Evolutionary conservation across 2,888 invertebrate genomes (phyloP), one percentile per base, ranked within the genome.

Genomic region (Philonicus albiceps): DNA sequence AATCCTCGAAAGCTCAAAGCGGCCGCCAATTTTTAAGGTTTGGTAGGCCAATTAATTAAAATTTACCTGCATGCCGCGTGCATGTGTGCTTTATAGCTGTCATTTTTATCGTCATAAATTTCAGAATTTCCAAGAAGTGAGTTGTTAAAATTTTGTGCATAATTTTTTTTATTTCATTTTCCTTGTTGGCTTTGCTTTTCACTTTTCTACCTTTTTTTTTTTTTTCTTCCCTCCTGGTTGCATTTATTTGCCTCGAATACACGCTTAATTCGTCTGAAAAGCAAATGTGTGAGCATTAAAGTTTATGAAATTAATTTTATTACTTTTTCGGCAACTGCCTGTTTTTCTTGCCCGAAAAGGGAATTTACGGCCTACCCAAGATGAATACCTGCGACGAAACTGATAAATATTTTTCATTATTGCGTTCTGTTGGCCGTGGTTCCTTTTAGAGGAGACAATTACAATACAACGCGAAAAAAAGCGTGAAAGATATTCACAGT

Each of bases 61-160:
- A 81, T 55, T 81, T 81, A 81, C 81, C 81, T 81, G 81, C 55
- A 81, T 81, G 81, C 81, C 81, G 55, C 81, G 64, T 55, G 53
- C 55, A 55, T 81, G 81, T 81, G 64, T 81, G 81, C 81, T 81
- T 81, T 81, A 81, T 81, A 81, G 81, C 81, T 53, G 81, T 81
- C 81, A 81, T 81, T 81, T 81, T 81, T 81, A 81, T 73, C 34
- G 84, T 84, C 84, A 84, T 84, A 84, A 84, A 84, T 84, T 73
- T 73, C 72, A 43, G 40, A 73, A 73, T 40, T 84, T 84, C 84
- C 43, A 55, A 84, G 84, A 84, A 84, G 84, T 84, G n/a, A 73
- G 81, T 81, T 81, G 81, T 81, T 81, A 81, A 81, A 81, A 53
- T 81, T 81, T 55, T 81, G 53, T 55, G 53, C 31, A 81, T 81